Evolutionary conservation across 1,140 invertebrate species (phyloP), one percentile per base, ranked within the genome.

Genomic region (Diabrotica undecimpunctata): DNA sequence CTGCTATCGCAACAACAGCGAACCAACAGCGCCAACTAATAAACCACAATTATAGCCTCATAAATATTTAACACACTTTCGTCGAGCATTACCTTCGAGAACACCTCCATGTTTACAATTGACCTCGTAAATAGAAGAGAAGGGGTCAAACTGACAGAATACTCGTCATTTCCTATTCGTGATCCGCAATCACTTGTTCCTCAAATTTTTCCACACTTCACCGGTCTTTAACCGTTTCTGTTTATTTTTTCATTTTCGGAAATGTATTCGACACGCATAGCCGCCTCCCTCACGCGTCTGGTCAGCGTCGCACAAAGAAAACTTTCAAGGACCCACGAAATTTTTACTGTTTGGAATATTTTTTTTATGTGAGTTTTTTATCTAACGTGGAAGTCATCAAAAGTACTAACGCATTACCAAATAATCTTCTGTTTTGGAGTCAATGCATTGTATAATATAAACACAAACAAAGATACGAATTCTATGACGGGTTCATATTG

Each of bases 231-330:
- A 46, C 41, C n/a, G n/a, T 46, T 46, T 46, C 41, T 46, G 41
- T 46, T 46, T 46, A 46, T 46, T 46, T 46, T 46, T 46, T 46
- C 41, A 46, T 46, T 46, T 46, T 46, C 41, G 41, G 41, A 46
- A 46, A 46, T 46, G 41, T 46, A 46, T 46, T 46, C 41, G 41
- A 46, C 41, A 46, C 41, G 41, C 41, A 46, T n/a, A 46, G 8
- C n/a, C 6, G n/a, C 41, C 41, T 46, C n/a, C 41, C 41, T 46
- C 41, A 46, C 41, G 41, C 41, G n/a, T 46, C 6, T 4, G n/a
- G n/a, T n/a, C 41, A 46, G 41, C n/a, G 41, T 8, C 41, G 41
- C 6, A n/a, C 4, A 46, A 46, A 25, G 25, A 25, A 25, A 25
- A 25, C 1, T 25, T 25, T 25, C 25, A 25, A 25, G 25, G 25